Conservation (phyloP, 2,113 vertebrate genomes). For the Cacatua alba region DNA sequence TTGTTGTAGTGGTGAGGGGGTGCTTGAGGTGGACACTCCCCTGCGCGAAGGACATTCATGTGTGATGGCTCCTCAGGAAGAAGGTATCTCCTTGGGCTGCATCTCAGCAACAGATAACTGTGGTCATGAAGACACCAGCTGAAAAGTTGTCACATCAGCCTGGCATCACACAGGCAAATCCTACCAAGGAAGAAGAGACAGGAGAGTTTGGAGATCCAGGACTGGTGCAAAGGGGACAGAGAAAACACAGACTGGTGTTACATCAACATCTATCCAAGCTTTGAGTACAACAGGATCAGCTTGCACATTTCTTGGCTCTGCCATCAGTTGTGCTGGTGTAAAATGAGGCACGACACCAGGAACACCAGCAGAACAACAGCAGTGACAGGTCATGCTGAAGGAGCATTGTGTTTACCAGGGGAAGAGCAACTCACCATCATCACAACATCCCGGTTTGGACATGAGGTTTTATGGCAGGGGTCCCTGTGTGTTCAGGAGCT, state of each 20-base stretch:
- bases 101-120: neutral
- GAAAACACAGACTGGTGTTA: neutral
- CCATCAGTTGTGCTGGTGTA: neutral
- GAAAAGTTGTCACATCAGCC: neutral
- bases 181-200: neutral
- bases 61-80: neutral
- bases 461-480: neutral
- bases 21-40: neutral
- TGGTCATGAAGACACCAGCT: neutral
- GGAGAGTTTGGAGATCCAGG: neutral
- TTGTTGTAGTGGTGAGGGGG: accelerated
- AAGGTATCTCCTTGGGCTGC: neutral
- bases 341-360: neutral
- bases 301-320: neutral
- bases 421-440: neutral
- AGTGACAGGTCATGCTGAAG: neutral
- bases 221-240: neutral
- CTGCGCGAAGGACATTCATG: accelerated
- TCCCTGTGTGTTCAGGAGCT: neutral
- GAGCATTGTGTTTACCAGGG: neutral
- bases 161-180: neutral
- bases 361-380: neutral
- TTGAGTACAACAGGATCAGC: accelerated
- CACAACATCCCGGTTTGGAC: neutral
- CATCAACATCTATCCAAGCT: neutral